Evolutionary conservation across 1,140 invertebrate genomes (phyloP).

Genomic region (Hestina assimilis): DNA sequence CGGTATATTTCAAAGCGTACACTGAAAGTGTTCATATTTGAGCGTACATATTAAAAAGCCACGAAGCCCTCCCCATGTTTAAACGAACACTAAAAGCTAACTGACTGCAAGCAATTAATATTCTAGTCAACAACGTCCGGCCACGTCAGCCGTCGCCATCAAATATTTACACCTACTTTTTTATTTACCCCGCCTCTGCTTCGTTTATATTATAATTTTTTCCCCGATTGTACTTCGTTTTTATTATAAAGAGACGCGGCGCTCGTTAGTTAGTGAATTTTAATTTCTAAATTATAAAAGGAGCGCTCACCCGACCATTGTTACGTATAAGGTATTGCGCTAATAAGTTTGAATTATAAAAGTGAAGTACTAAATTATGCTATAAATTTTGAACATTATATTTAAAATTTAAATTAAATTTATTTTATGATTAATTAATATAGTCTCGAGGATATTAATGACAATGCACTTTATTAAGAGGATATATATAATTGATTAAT

Average conservation of each 20-base stretch:
- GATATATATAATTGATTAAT: too few species aligned
- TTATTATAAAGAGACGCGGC: slow-evolving; percentile 1
- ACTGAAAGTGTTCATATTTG: neutral
- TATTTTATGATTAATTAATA: too few species aligned
- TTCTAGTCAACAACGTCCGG: slow-evolving; percentile 40
- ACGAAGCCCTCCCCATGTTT: slow-evolving; percentile 8
- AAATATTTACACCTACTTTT: slow-evolving; percentile 51
- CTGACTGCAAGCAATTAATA: slow-evolving; percentile 43
- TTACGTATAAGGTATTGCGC: slow-evolving; percentile 3
- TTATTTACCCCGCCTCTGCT: slow-evolving; percentile 35
- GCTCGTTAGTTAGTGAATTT: slow-evolving; percentile 16
- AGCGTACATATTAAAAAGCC: slow-evolving; percentile 14
- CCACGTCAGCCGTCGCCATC: slow-evolving; percentile 39
- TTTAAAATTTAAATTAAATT: neutral
- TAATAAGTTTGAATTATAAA: slow-evolving; percentile 3
- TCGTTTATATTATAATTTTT: slow-evolving; percentile 21
- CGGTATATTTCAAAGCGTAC: neutral
- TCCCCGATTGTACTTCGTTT: neutral
- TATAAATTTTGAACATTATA: neutral
- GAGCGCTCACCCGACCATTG: slow-evolving; percentile 1
- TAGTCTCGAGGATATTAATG: too few species aligned
- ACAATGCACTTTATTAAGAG: too few species aligned
- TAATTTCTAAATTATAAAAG: slow-evolving; percentile 16
- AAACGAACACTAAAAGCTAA: slow-evolving; percentile 30
- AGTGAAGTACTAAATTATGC: neutral